Base-by-base conservation (phyloP, 2,888 invertebrate genomes). In the Ornithoptera alexandrae region DNA sequence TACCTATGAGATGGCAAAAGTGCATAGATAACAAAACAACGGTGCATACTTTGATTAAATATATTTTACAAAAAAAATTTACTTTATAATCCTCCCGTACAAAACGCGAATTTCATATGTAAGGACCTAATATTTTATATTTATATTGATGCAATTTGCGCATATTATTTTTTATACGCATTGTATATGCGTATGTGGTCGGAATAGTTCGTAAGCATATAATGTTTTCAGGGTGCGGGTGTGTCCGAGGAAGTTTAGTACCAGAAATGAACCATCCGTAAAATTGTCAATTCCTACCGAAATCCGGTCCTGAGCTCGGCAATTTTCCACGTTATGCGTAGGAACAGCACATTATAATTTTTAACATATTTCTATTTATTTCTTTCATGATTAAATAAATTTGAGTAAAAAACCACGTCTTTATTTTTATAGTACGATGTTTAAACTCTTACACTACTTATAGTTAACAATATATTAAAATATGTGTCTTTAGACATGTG, bases 191-290 rank as follows among this genome's bases (percentile, higher is more conserved):
- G 42, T n/a, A 20, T 39, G 39, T n/a, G 36, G 39, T 46, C n/a
- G 18, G 20, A n/a, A 20, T 61, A 42, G 20, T 62, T 20, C 12
- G 42, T 10, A 20, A 46, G 22, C 22, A 24, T 65, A 42, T 50
- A 20, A 58, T n/a, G 17, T 24, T 66, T 61, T 53, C 15, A 62
- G 69, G 66, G 24, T 22, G 81, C 76, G 77, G 78, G 77, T 78
- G 84, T 84, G 87, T 84, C 89, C 86, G 87, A 87, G 90, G 90
- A 90, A 89, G 87, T 88, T 90, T 88, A 88, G 91, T 93, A 91
- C 92, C 93, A 92, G 91, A 90, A 93, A 92, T 93, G 94, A 94
- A 94, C 94, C 94, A 93, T 90, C 93, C 94, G 94, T 94, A 94
- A 94, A 94, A 94, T 94, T 94, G 94, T 89, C 94, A 94, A 94